Percentiles rank a stretch among this genome's conserved stretches.
Evolutionary conservation across 2,113 vertebrate genomes (phyloP).

Genomic region (Limanda limanda): DNA sequence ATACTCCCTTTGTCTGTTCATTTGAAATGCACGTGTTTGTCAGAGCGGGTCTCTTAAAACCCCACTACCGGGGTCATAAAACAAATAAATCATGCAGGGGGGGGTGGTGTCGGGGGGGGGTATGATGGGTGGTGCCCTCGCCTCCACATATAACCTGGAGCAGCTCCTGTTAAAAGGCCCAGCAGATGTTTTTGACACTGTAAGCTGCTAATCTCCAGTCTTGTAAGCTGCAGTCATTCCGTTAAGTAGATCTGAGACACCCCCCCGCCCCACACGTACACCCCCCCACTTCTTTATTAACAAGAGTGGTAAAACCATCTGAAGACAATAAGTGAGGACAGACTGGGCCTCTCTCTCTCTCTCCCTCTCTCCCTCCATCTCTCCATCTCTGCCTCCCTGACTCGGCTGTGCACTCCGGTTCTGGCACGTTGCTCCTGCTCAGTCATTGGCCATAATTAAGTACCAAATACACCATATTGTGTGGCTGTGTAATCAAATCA

Average conservation of each 20-base stretch:
- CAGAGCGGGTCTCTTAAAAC: conserved; percentile 81
- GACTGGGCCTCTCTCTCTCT: conserved; percentile 48
- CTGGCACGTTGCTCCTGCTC: conserved; percentile 92
- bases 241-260: conserved; percentile 91
- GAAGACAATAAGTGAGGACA: conserved; percentile 93
- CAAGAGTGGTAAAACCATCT: conserved; percentile 95
- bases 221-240: conserved; percentile 91
- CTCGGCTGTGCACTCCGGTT: conserved; percentile 85
- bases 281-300: conserved; percentile 90
- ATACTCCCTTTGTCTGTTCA: conserved; percentile 76
- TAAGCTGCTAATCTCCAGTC: conserved; percentile 94
- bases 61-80: conserved; percentile 81
- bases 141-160: conserved; percentile 92
- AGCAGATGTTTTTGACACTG: conserved; percentile 96
- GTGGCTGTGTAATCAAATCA: conserved; percentile 99
- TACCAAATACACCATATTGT: conserved; percentile 99
- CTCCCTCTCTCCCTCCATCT: conserved; percentile 5
- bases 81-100: conserved; percentile 76
- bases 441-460: conserved; percentile 99
- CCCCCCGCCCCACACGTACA: conserved; percentile 58
- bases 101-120: conserved; percentile 42
- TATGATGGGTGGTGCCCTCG: conserved; percentile 78
- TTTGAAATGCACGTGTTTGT: conserved; percentile 83
- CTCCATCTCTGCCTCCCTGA: conserved; percentile 74
- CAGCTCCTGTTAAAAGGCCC: conserved; percentile 89